Conservation (phyloP, 1,140 invertebrate genomes). For the Potamilus streckersoni region DNA sequence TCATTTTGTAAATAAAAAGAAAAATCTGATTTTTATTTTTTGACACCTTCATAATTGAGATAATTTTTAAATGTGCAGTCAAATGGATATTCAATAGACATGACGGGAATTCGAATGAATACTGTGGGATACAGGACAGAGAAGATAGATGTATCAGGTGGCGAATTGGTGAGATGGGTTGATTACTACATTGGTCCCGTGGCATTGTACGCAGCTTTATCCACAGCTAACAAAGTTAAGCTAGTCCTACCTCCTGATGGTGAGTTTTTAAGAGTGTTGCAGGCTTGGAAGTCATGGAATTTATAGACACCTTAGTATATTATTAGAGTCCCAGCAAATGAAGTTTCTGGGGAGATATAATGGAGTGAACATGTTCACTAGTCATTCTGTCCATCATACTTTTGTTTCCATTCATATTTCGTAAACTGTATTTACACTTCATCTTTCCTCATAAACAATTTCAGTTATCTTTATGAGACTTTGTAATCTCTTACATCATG, state of each 20-base stretch:
- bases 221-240: constrained; percentile 42
- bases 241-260: constrained; percentile 22
- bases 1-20: background rate
- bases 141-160: constrained; percentile 27
- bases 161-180: constrained; percentile 41
- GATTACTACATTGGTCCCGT: constrained; percentile 47
- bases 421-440: too few species aligned
- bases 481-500: too few species aligned
- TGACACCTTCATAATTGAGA: background rate
- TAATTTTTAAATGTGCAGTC: constrained; percentile 24
- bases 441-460: too few species aligned
- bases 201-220: constrained; percentile 38
- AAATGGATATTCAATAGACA: constrained; percentile 32
- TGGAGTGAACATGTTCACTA: too few species aligned
- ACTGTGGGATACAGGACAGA: constrained; percentile 40
- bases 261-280: too few species aligned
- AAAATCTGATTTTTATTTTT: background rate
- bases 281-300: too few species aligned
- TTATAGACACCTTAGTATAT: too few species aligned
- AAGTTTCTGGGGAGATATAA: too few species aligned
- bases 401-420: too few species aligned
- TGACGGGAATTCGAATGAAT: constrained; percentile 40
- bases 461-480: too few species aligned
- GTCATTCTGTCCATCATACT: too few species aligned
- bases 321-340: too few species aligned